phyloP scores from a whole-genome alignment of 2,113 vertebrate species.

The Rhea pennata region DNA sequence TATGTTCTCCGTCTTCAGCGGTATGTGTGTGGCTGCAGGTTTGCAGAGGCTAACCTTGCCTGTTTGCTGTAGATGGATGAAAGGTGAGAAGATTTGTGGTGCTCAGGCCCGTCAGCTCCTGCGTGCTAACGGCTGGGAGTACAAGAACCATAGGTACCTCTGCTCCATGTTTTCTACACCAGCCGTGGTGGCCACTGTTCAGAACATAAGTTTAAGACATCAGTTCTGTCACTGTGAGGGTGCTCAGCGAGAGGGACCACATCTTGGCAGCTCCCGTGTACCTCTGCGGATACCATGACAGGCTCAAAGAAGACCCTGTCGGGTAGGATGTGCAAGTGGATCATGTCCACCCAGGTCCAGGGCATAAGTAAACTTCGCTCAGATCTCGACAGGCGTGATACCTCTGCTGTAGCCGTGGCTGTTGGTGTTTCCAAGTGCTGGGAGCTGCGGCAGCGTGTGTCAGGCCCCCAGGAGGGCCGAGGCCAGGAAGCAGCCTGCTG shows the following conservation, averaged over 20 bases:
- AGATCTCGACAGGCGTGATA: neutral
- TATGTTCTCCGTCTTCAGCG: neutral
- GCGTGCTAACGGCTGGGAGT: neutral
- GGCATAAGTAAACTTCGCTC: neutral
- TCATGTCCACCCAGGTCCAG: neutral
- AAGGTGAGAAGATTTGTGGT: neutral
- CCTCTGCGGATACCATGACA: neutral
- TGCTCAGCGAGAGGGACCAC: neutral
- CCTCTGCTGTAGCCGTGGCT: fast-evolving
- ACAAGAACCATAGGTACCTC: fast-evolving
- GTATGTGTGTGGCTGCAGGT: fast-evolving
- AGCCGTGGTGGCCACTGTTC: fast-evolving
- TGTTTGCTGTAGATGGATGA: neutral
- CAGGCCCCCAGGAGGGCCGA: fast-evolving
- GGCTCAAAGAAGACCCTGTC: neutral
- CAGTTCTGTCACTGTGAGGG: neutral
- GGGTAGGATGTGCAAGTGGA: neutral
- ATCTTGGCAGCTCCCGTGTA: neutral
- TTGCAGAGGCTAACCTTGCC: fast-evolving
- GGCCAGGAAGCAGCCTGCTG: neutral
- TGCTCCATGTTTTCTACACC: neutral
- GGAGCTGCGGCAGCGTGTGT: neutral
- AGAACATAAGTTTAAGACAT: neutral
- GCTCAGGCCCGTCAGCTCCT: neutral
- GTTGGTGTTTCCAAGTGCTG: neutral